Evolutionary conservation across 2,113 vertebrate genomes (phyloP).

Genomic region (Corythornis madagascariensis): DNA sequence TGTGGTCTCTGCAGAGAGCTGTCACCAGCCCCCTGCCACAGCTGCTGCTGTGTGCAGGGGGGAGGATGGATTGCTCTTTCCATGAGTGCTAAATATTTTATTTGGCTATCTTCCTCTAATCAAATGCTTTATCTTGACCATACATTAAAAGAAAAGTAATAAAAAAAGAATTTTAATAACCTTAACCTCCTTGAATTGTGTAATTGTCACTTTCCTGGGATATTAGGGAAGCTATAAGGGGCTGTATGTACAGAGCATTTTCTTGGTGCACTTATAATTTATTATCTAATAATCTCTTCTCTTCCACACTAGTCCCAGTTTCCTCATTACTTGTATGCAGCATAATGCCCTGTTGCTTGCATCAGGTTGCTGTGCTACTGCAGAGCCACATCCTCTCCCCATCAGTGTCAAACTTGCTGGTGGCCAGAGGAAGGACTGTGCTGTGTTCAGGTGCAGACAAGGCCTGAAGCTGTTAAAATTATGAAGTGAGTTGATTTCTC

Average conservation of each 20-base stretch:
- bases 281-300: slow-evolving; percentile 69
- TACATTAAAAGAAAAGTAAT: slow-evolving; percentile 40
- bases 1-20: background rate
- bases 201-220: slow-evolving; percentile 55
- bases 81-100: slow-evolving; percentile 32
- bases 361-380: slow-evolving; percentile 35
- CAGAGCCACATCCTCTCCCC: background rate
- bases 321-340: slow-evolving; percentile 53
- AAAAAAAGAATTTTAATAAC: slow-evolving; percentile 64
- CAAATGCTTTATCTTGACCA: slow-evolving; percentile 33
- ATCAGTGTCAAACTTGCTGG: background rate
- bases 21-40: background rate
- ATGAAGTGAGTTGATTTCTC: background rate
- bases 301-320: slow-evolving; percentile 48
- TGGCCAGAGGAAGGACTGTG: background rate
- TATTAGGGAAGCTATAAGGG: slow-evolving; percentile 27
- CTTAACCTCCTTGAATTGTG: slow-evolving; percentile 59
- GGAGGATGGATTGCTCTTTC: slow-evolving; percentile 5
- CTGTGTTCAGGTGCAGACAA: background rate
- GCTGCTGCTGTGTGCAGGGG: background rate
- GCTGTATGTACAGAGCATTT: slow-evolving; percentile 10
- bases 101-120: slow-evolving; percentile 45
- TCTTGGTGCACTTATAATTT: slow-evolving; percentile 57
- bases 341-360: background rate
- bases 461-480: background rate